These are phyloP conservation scores for Arbacia lixula DNA, from an alignment of 53 echinoderm and acorn worm species.

Conservation along the genomic window DNA sequence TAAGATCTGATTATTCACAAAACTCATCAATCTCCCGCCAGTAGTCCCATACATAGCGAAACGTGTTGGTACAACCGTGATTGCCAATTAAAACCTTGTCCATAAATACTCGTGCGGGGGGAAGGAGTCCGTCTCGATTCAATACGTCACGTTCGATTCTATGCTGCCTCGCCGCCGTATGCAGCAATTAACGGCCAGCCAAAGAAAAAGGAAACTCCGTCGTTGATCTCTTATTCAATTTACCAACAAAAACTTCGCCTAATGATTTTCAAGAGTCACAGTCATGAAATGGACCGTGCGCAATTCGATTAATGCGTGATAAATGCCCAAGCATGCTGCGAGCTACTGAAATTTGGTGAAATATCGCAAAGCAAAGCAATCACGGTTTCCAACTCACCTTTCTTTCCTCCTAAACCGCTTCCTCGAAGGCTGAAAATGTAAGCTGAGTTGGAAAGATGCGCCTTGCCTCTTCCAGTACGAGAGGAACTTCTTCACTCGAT, in stretches of 20 bases:
- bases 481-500: background rate
- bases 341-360: constrained; percentile 22
- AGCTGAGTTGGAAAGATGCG: background rate
- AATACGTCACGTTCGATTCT: constrained; percentile 49
- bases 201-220: constrained; percentile 30
- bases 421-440: too few species aligned
- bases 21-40: constrained; percentile 39
- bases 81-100: constrained; percentile 59
- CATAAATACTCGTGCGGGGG: constrained; percentile 37
- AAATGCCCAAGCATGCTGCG: constrained; percentile 53
- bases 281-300: constrained; percentile 55
- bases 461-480: background rate
- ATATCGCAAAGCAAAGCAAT: constrained; percentile 32
- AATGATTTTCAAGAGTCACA: constrained; percentile 45
- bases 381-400: constrained; percentile 30
- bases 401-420: background rate
- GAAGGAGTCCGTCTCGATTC: constrained; percentile 27
- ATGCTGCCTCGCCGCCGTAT: constrained; percentile 27
- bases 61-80: constrained; percentile 58
- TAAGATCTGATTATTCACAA: constrained; percentile 52
- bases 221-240: constrained; percentile 59
- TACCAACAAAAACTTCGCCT: constrained; percentile 58
- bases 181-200: constrained; percentile 30
- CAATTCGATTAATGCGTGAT: constrained; percentile 55
- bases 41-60: constrained; percentile 41